phyloP scores from a whole-genome alignment of 2,888 invertebrate species.

The Tromatobia lineatoria region DNA sequence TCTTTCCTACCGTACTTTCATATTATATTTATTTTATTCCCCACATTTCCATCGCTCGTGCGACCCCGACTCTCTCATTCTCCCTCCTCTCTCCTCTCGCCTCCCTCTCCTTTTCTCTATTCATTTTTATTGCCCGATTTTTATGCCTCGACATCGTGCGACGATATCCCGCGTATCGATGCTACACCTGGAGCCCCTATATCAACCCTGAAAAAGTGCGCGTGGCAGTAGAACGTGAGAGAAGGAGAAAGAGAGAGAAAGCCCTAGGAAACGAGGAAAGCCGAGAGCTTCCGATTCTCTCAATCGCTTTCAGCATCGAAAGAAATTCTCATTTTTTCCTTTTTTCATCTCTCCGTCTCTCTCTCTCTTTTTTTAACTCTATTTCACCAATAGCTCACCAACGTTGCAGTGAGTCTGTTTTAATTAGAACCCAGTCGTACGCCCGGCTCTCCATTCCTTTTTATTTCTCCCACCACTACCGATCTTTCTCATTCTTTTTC shows the following conservation, averaged over 20 bases:
- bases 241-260: constrained; percentile 16
- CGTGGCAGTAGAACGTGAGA: not conserved
- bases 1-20: constrained; percentile 41
- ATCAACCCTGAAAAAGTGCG: constrained; percentile 15
- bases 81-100: not conserved
- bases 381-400: constrained; percentile 61
- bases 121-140: constrained; percentile 50
- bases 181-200: constrained; percentile 50
- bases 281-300: constrained; percentile 33
- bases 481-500: not conserved
- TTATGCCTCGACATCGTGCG: constrained; percentile 47
- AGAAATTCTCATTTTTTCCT: constrained; percentile 47
- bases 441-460: constrained; percentile 28
- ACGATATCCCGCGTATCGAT: constrained; percentile 57
- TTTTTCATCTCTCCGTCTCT: constrained; percentile 12
- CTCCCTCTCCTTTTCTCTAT: constrained; percentile 14
- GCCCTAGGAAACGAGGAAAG: constrained; percentile 35
- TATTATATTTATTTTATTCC: constrained; percentile 62
- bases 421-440: constrained; percentile 65
- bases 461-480: constrained; percentile 57
- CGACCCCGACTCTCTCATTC: not conserved
- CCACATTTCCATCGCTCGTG: constrained; percentile 9
- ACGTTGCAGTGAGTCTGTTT: constrained; percentile 62
- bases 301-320: constrained; percentile 58
- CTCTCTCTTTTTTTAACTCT: constrained; percentile 41